Base-by-base conservation (phyloP, 2,888 invertebrate genomes). In the Bembecia ichneumoniformis region DNA sequence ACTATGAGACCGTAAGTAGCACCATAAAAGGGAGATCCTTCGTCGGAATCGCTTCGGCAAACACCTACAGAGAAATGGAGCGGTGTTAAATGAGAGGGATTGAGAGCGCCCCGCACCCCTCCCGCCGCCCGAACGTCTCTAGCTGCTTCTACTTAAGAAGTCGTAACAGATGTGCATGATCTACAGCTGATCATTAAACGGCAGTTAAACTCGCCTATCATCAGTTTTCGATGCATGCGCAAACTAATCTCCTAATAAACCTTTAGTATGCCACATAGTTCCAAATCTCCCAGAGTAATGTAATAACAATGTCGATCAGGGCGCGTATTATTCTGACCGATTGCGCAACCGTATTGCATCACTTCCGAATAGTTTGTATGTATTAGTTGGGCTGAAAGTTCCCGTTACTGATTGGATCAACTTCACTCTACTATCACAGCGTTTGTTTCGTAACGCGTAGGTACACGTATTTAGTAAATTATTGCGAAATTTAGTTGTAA, bases 41-140 rank as follows among this genome's bases (percentile, higher is more conserved):
- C 65, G 71, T 66, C 71, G 71, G 66, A 81, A 87, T 86, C 87
- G 86, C 82, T 87, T 84, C 81, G 79, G 84, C 84, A 87, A 86
- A 87, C 83, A 87, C 82, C 86, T 86, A 80, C 83, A 82, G 81
- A 79, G 77, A 71, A 79, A 75, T 74, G 79, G 74, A 83, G 79
- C 79, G 75, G 80, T 84, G 86, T 81, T 86, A 87, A 87, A 87
- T 87, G 84, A 87, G 87, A 87, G 82, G 87, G 87, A 87, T 87
- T 83, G 78, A 66, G 77, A 64, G 59, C 60, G 50, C 52, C 58
- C 51, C 55, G 48, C 52, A 52, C 63, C 58, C 40, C 44, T 35
- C 16, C 35, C 14, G 14, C 44, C 11, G 5, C 44, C 3, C 44
- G 44, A 15, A 14, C 14, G 44, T 16, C 44, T 13, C 17, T 11